These are phyloP conservation scores for Mustela nigripes DNA, from an alignment of 2,113 vertebrate species.

Conservation along the genomic window DNA sequence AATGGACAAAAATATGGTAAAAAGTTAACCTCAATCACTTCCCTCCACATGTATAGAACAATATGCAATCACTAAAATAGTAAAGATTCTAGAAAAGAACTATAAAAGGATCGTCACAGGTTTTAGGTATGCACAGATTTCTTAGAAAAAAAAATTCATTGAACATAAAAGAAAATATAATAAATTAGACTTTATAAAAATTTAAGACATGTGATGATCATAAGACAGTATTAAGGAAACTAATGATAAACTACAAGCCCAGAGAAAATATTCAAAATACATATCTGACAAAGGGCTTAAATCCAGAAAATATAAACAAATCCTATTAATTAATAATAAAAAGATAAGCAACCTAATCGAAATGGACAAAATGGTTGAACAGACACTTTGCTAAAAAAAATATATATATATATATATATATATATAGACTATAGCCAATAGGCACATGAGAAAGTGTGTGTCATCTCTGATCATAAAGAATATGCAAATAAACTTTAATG, in stretches of 20 bases:
- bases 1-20: neutral
- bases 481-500: neutral
- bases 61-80: neutral
- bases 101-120: neutral
- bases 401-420: neutral
- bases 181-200: neutral
- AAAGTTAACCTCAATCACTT: neutral
- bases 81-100: neutral
- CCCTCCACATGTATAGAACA: neutral
- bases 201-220: neutral
- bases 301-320: neutral
- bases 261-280: constrained; percentile 5
- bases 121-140: neutral
- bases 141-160: constrained; percentile 29
- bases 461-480: neutral
- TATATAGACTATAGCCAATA: neutral
- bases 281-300: constrained; percentile 24
- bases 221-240: constrained; percentile 52
- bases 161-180: neutral
- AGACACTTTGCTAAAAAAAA: neutral
- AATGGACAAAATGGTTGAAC: neutral
- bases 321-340: constrained; percentile 50
- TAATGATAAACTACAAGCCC: neutral
- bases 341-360: constrained; percentile 17
- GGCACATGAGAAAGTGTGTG: neutral